phyloP scores from a whole-genome alignment of 2,888 invertebrate genomes.

The Andrena bucephala region DNA sequence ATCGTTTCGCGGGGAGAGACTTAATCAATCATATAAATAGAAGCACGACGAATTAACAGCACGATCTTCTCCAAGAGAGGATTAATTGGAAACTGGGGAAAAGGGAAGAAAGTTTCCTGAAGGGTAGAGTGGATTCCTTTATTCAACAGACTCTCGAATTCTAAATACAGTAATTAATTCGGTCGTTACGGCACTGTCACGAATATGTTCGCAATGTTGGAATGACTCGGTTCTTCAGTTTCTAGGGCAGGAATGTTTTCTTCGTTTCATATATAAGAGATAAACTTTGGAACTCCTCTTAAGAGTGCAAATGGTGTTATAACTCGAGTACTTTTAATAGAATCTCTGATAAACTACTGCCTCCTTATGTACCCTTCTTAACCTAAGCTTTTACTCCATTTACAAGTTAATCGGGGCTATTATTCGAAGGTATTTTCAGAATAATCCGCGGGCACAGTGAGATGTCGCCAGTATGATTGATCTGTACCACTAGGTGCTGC shows the following conservation, averaged over 20 bases:
- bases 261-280: not conserved
- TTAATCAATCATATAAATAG: not conserved
- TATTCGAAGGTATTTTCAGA: too few species aligned
- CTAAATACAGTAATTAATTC: not conserved
- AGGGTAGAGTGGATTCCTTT: not conserved
- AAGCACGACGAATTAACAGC: not conserved
- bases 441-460: too few species aligned
- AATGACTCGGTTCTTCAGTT: not conserved
- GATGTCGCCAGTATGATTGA: too few species aligned
- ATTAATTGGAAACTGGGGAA: not conserved
- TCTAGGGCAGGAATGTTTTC: too few species aligned
- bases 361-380: not conserved
- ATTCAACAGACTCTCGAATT: not conserved
- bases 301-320: not conserved
- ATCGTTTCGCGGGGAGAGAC: not conserved
- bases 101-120: not conserved
- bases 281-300: not conserved
- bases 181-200: not conserved
- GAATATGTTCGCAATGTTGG: not conserved
- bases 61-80: not conserved
- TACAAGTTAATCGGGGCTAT: too few species aligned
- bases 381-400: too few species aligned
- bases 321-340: not conserved
- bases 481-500: too few species aligned
- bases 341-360: not conserved